Percentiles rank a stretch among this genome's conserved stretches.
Evolutionary conservation across 2,888 invertebrate genomes (phyloP).

Genomic region (Lasioglossum calceatum): DNA sequence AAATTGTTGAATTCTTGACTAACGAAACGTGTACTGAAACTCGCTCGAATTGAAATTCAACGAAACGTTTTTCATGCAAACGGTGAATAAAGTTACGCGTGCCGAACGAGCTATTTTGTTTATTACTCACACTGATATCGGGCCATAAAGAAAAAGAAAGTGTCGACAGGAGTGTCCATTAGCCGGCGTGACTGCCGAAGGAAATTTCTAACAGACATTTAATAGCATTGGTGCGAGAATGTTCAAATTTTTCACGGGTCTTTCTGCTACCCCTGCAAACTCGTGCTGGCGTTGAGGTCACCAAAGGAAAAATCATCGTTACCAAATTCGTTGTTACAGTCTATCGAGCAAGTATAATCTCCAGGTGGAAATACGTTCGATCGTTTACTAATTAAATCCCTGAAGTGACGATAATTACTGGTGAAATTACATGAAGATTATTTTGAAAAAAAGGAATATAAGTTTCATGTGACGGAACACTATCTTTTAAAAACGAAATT

Average conservation of each 20-base stretch:
- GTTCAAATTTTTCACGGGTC: background rate
- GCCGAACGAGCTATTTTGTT: slow-evolving; percentile 26
- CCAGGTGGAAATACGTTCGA: background rate
- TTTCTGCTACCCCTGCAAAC: background rate
- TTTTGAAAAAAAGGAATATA: background rate
- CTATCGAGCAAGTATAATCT: background rate
- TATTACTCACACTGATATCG: slow-evolving; percentile 27
- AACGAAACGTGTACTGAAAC: background rate
- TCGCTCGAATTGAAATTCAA: background rate
- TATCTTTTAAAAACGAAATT: too few relatives aligned
- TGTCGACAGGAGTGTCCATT: slow-evolving; percentile 28
- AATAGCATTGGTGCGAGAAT: background rate
- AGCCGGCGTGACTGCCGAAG: background rate
- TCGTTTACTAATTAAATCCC: background rate
- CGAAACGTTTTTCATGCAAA: background rate
- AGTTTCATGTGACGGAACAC: too few relatives aligned
- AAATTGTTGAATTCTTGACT: background rate
- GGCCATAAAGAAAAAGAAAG: slow-evolving; percentile 31
- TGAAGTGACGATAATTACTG: background rate
- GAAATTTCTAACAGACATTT: background rate
- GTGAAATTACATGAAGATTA: background rate
- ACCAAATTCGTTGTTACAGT: background rate
- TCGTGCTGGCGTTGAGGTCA: background rate
- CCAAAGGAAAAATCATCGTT: background rate
- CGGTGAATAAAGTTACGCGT: background rate